Evolutionary conservation across 2,888 invertebrate genomes (phyloP), one percentile per base, ranked within the genome.

Genomic region (Caradrina kadenii): DNA sequence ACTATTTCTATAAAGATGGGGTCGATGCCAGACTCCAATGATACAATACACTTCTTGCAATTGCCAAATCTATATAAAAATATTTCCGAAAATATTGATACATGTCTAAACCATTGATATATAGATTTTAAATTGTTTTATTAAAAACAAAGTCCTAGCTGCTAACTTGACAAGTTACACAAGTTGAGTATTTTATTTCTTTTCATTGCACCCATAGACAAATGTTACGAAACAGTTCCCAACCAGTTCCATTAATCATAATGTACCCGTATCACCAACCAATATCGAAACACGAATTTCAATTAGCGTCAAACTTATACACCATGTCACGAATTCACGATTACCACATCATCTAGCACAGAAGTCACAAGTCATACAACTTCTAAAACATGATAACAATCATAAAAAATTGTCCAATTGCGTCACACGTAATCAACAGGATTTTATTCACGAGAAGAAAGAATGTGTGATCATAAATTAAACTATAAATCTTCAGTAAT

Each of bases 401-500:
- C 73, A 62, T 60, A 59, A 73, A 62, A 60, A 73, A 76, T 75
- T 79, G 35, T 31, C 66, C 59, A 73, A 69, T 79, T 73, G 50
- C 72, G 69, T 74, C 73, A 74, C 61, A 50, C 52, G 52, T 73
- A 69, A 69, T 69, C 75, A 77, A 73, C 66, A 74, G 67, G 69
- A 81, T 71, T 77, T 80, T 61, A 69, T 72, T 76, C 68, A 79
- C 74, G 61, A 77, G 63, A 69, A 55, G 56, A 69, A 79, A 80
- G 49, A 88, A 85, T 86, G 82, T 79, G 69, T 64, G 63, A 69
- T 71, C 76, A 73, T 86, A 85, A 88, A 88, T 87, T 84, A 83
- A 81, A 81, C 79, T 83, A 87, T 89, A 89, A 89, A 88, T 88
- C 85, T 87, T 80, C 52, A 84, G 82, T 88, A 89, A 90, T 91